Evolutionary conservation across 1,140 invertebrate species (phyloP).

Genomic region (Meteorus sp.): DNA sequence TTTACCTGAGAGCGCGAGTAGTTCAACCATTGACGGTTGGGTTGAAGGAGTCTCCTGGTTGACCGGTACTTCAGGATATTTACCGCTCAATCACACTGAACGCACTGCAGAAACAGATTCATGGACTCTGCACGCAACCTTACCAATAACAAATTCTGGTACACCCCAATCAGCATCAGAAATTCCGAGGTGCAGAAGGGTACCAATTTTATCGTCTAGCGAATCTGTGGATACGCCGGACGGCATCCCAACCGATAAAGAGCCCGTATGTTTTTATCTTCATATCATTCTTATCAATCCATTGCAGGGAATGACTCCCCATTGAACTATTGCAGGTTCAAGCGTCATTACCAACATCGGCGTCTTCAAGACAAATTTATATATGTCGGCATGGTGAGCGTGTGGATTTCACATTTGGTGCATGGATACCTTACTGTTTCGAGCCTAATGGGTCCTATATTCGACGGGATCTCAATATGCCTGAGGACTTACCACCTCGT

Average conservation of each 20-base stretch:
- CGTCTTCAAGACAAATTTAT: constrained; percentile 64
- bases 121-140: constrained; percentile 81
- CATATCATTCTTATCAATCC: constrained; percentile 7
- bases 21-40: constrained; percentile 80
- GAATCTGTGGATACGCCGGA: constrained; percentile 58
- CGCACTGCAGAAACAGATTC: constrained; percentile 85
- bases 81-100: constrained; percentile 81
- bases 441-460: constrained; percentile 77
- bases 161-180: constrained; percentile 15
- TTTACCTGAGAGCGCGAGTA: constrained; percentile 72
- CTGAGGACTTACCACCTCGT: constrained; percentile 68
- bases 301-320: constrained; percentile 22
- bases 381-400: constrained; percentile 87
- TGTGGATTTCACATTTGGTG: constrained; percentile 88
- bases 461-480: constrained; percentile 89
- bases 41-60: constrained; percentile 85
- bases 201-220: constrained; percentile 53
- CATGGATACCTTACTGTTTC: constrained; percentile 87
- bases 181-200: constrained; percentile 42
- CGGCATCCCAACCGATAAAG: constrained; percentile 44
- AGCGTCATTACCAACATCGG: constrained; percentile 42
- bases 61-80: constrained; percentile 75
- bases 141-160: constrained; percentile 58
- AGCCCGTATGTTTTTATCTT: constrained; percentile 41
- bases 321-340: constrained; percentile 39